These are phyloP conservation scores for Lepisosteus oculatus DNA, from an alignment of 2,113 vertebrate genomes.

Conservation along the genomic window DNA sequence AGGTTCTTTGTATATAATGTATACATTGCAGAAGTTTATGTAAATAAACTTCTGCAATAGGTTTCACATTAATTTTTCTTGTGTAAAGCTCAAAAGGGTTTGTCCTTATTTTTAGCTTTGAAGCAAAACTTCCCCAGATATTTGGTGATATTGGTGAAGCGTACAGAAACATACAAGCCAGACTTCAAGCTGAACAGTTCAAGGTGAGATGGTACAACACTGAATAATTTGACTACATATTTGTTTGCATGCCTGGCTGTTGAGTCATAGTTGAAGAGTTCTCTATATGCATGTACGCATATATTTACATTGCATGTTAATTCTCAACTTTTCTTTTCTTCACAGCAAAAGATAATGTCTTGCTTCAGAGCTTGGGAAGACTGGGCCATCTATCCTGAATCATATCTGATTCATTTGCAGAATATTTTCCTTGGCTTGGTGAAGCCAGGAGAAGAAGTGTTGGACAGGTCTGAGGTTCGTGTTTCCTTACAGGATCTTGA, in stretches of 20 bases:
- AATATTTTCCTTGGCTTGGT: slow-evolving; percentile 72
- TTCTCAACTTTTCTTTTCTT: slow-evolving; percentile 5
- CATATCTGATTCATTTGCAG: slow-evolving; percentile 72
- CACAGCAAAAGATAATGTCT: slow-evolving; percentile 69
- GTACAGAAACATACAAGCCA: slow-evolving; percentile 68
- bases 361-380: slow-evolving; percentile 77
- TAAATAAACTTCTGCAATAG: too few species aligned
- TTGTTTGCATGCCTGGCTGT: not conserved
- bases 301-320: not conserved
- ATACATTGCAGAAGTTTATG: too few species aligned
- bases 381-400: slow-evolving; percentile 74
- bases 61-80: too few species aligned
- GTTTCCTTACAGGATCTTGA: too few species aligned
- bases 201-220: slow-evolving; percentile 50
- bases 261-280: not conserved
- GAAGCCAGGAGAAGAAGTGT: slow-evolving; percentile 57
- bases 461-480: slow-evolving; percentile 50
- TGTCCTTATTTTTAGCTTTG: slow-evolving; percentile 58
- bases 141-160: slow-evolving; percentile 66
- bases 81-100: too few species aligned
- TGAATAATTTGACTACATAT: not conserved
- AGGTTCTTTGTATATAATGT: too few species aligned
- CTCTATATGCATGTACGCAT: not conserved
- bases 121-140: slow-evolving; percentile 67
- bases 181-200: slow-evolving; percentile 75